Conservation (phyloP, 2,797 vertebrate species). For the Myripristis murdjan region DNA sequence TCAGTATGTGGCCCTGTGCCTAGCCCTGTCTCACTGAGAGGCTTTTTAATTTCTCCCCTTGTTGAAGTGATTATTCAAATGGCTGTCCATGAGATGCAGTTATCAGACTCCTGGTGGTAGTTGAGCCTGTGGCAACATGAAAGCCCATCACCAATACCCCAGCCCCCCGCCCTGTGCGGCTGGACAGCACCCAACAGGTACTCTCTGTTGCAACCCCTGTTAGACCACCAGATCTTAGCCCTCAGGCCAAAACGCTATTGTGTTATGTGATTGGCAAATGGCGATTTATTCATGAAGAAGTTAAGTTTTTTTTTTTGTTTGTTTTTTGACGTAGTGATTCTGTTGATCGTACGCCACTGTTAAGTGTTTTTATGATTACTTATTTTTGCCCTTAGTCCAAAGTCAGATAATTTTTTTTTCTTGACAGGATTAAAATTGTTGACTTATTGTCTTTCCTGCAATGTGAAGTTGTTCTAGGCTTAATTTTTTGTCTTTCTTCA, state of each 20-base stretch:
- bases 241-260: slow-evolving; percentile 69
- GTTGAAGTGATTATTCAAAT: slow-evolving; percentile 90
- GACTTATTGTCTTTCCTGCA: slow-evolving; percentile 25
- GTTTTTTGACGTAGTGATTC: slow-evolving; percentile 47
- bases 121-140: slow-evolving; percentile 82
- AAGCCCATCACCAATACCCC: slow-evolving; percentile 62
- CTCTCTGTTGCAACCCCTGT: slow-evolving; percentile 75
- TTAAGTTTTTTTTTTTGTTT: slow-evolving; percentile 55
- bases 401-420: neutral
- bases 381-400: slow-evolving; percentile 61
- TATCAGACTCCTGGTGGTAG: slow-evolving; percentile 85
- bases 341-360: slow-evolving; percentile 56
- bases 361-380: slow-evolving; percentile 58
- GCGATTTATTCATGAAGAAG: slow-evolving; percentile 68
- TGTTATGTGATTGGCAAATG: slow-evolving; percentile 70
- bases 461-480: slow-evolving; percentile 47
- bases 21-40: slow-evolving; percentile 79
- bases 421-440: slow-evolving; percentile 25
- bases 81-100: slow-evolving; percentile 83
- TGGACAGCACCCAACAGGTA: slow-evolving; percentile 80
- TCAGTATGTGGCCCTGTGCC: slow-evolving; percentile 76
- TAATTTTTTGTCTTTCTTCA: slow-evolving; percentile 35
- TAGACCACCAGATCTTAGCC: slow-evolving; percentile 71
- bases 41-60: slow-evolving; percentile 86
- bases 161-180: slow-evolving; percentile 57